A percentile compares a stretch with the other conserved stretches of the same genome.
These are phyloP conservation scores for Drosophila dives DNA, from an alignment of 2,888 invertebrate genomes.

Conservation along the genomic window DNA sequence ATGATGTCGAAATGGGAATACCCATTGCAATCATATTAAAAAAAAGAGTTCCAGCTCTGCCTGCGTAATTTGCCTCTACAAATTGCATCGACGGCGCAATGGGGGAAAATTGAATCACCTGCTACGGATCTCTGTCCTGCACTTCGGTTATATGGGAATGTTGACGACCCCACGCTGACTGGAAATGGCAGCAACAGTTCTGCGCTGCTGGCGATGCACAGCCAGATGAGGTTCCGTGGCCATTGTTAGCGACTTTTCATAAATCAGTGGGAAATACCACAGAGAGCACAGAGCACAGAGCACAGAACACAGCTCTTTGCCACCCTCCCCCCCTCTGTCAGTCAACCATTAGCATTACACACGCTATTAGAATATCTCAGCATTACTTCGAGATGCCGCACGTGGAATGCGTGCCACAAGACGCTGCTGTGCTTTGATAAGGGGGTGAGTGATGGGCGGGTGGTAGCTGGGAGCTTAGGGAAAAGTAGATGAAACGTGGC, in stretches of 20 bases:
- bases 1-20: background rate
- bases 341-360: conserved; percentile 76
- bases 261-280: conserved; percentile 66
- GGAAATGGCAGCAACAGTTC: background rate
- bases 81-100: conserved; percentile 48
- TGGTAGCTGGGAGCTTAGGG: background rate
- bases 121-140: conserved; percentile 11
- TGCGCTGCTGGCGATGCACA: conserved; percentile 11
- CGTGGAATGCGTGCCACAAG: conserved; percentile 23
- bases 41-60: background rate
- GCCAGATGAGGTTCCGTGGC: conserved; percentile 3
- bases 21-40: background rate
- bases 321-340: background rate
- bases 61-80: conserved; percentile 38
- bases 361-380: conserved; percentile 77
- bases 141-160: background rate
- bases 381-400: conserved; percentile 58
- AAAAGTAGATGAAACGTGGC: conserved; percentile 20
- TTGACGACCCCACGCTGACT: background rate
- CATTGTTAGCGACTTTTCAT: conserved; percentile 53
- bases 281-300: conserved; percentile 11
- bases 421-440: background rate
- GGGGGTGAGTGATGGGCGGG: background rate
- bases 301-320: background rate
- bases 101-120: conserved; percentile 46